Base-by-base conservation (phyloP, 2,888 invertebrate species). In the Aleiodes leptofemur region DNA sequence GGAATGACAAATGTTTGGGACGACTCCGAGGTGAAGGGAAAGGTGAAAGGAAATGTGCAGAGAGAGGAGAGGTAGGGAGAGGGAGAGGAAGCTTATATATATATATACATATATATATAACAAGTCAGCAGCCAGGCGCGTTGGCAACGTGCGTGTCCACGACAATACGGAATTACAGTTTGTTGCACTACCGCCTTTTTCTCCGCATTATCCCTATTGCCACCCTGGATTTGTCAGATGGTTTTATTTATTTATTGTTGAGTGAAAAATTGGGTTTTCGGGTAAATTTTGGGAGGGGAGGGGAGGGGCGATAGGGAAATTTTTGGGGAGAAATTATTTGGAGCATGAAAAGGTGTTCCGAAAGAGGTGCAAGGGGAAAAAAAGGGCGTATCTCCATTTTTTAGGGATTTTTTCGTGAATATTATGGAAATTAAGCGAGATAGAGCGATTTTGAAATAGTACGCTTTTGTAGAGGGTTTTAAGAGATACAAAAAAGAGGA, bases 1-100 rank as follows among this genome's bases (percentile, higher is more conserved):
- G 85, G 84, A 88, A 87, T 88, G 88, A 88, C 86, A 87, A 88
- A 88, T 86, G 86, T 83, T 78, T 59, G 55, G 57, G 56, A 51
- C 61, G 34, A 34, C 34, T 34, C 11, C 11, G 82, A 80, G 83
- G 83, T 82, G 83, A 83, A 84, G 85, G 85, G 83, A 86, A 86
- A 86, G 85, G 86, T 86, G 86, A 86, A 86, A 86, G 86, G 84
- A 84, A 81, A 61, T 76, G 23, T 23, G 23, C 23, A 23, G 69
- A 53, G 72, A 69, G 77, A n/a, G n/a, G n/a, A n/a, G 77, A 79
- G 76, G 82, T 82, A 84, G 85, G 84, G 85, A 83, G 23, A 23
- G 85, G 83, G 23, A 23, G 34, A 34, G 34, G 84, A 81, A 50
- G 76, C 69, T 50, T 68, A 56, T 76, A 57, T 57, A 55, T 61